Base-by-base conservation (phyloP, 2,888 invertebrate species). In the Lasioglossum malachurum region DNA sequence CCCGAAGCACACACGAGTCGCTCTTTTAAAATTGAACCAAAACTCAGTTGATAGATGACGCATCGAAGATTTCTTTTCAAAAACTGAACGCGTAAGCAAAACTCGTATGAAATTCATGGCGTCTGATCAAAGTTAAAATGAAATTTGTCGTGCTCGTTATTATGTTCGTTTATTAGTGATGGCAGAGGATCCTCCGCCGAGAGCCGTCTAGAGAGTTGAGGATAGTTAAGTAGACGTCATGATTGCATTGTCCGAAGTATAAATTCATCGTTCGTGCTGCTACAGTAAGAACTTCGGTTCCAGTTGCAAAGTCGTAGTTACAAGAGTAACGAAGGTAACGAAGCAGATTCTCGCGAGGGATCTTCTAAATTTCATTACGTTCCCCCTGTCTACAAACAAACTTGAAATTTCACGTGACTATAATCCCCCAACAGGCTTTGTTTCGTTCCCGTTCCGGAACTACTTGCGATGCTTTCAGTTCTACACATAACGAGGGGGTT, bases 331-430 rank as follows among this genome's bases (percentile, higher is more conserved):
- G 75, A 81, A 89, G 85, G 78, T 87, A 90, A 89, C 91, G 88
- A 90, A 90, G 84, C 87, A 78, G 76, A 69, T 78, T 75, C 83
- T 84, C 81, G 31, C 71, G 74, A 49, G 76, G 83, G 79, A 83
- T 85, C 76, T 82, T 86, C 77, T 69, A 89, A 88, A 89, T 91
- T 91, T 91, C 77, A 75, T 89, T 91, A 82, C 46, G 31, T 27
- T 75, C 53, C 31, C 75, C 73, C 44, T 78, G 75, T 87, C 75
- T 86, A 80, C 88, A 78, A 84, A 89, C 85, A 83, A 91, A 82
- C 81, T 84, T 76, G 67, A 12, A 74, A 83, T 81, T 88, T 79
- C 80, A 44, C 69, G 69, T 80, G 80, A 79, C 60, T 84, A 60
- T 80, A 84, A 84, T 73, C 82, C 79, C 12, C 72, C 75, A 19